A percentile compares a stretch with the other conserved stretches of the same genome.
These are phyloP conservation scores for Leucophenga maculata DNA, from an alignment of 2,888 invertebrate genomes.

Conservation along the genomic window DNA sequence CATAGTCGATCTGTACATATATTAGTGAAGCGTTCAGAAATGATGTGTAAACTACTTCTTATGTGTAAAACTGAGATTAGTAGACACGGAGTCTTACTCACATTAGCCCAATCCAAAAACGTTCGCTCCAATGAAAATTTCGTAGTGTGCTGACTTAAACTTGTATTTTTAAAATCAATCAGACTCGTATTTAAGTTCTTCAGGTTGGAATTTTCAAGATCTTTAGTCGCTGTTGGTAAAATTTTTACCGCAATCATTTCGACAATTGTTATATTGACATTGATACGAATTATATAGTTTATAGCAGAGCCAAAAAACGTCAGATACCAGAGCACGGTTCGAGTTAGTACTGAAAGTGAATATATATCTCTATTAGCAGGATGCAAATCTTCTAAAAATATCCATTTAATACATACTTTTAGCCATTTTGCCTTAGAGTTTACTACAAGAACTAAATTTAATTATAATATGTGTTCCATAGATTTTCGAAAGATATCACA, in stretches of 20 bases:
- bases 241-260: slow-evolving; percentile 74
- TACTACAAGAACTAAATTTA: no score
- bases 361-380: no score
- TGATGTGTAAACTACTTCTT: no score
- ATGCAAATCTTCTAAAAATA: no score
- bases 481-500: no score
- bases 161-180: not conserved
- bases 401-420: no score
- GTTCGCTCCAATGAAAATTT: slow-evolving; percentile 54
- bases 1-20: slow-evolving; percentile 58
- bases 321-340: slow-evolving; percentile 77
- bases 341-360: slow-evolving; percentile 62
- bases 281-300: slow-evolving; percentile 80
- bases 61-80: no score
- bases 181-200: not conserved
- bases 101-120: slow-evolving; percentile 57
- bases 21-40: no score
- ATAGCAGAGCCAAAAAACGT: slow-evolving; percentile 79
- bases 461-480: no score
- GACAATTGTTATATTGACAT: slow-evolving; percentile 80
- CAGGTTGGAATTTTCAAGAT: not conserved
- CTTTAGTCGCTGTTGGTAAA: slow-evolving; percentile 14
- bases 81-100: no score
- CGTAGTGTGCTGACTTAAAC: not conserved
- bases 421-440: no score